These are phyloP conservation scores for Platysteira castanea DNA, from an alignment of 2,113 vertebrate species.

Conservation along the genomic window DNA sequence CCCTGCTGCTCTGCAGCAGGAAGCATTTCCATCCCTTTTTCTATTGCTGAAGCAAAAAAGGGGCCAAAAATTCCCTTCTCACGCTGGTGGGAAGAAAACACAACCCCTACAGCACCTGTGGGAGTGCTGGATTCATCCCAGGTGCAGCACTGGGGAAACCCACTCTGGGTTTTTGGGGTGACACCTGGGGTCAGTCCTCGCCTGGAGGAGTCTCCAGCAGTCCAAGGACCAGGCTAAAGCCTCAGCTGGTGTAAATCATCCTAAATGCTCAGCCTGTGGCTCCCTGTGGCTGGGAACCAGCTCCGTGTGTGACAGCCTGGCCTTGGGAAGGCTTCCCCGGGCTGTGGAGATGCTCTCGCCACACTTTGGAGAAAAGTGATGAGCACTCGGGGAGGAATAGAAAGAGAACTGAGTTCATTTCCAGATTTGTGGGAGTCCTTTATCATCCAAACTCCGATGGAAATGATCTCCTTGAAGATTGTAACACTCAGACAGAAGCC, in stretches of 20 bases:
- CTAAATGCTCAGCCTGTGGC: neutral
- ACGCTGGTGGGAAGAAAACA: neutral
- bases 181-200: neutral
- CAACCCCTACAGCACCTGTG: rapidly evolving
- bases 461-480: conserved; percentile 44
- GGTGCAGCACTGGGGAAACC: neutral
- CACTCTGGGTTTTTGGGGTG: rapidly evolving
- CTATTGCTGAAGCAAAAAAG: neutral
- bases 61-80: neutral
- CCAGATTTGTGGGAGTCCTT: conserved; percentile 43
- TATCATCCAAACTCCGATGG: conserved; percentile 47
- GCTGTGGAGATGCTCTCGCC: neutral
- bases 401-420: conserved; percentile 25
- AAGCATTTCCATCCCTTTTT: neutral
- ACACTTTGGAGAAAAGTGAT: neutral
- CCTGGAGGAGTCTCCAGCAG: neutral
- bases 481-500: neutral
- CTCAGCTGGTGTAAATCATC: neutral
- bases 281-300: neutral
- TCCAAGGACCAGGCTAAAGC: neutral
- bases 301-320: neutral
- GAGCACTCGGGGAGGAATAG: neutral
- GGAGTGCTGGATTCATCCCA: neutral
- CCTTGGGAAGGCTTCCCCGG: conserved; percentile 29
- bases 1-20: neutral